Evolutionary conservation across 2,113 vertebrate genomes (phyloP), one percentile per base, ranked within the genome.

Genomic region (Brachyhypopomus gauderio): DNA sequence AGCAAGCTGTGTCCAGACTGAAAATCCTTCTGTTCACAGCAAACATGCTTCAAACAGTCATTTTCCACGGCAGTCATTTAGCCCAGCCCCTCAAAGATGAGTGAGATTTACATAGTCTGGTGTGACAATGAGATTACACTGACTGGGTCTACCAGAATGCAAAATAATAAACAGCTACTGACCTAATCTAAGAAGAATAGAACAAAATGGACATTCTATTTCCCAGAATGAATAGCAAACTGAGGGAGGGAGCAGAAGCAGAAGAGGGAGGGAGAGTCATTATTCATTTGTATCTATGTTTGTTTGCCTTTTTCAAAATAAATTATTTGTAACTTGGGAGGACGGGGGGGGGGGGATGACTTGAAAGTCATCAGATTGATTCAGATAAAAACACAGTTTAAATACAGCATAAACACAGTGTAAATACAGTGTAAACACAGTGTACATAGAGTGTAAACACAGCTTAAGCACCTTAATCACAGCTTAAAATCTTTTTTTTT

Each of bases 171-270:
- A n/a, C 27, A 56, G 63, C 41, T 30, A 23, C 70, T 69, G 36
- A 60, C 19, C 67, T 74, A 63, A 79, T 78, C 60, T 36, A 23
- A 66, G 58, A 30, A 78, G 76, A 78, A 58, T 64, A 70, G 48
- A 56, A 27, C 45, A n/a, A 56, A 83, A 79, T 62, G 72, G 77
- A 58, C 77, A 71, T 48, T 45, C n/a, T 22, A 67, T 45, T 73
- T 83, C 60, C 38, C 30, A 36, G 25, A 77, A 5, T 58, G n/a
- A 38, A 60, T 27, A 74, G 69, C 23, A 59, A 66, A 41, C 17
- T 25, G 9, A 27, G 63, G 48, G n/a, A n/a, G n/a, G n/a, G n/a
- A n/a, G n/a, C n/a, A n/a, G n/a, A 63, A 19, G 5, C 45, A 19
- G 23, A 45, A 9, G 7, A 77, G 20, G 30, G 45, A 12, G 20